These are phyloP conservation scores for Teinopalpus imperialis DNA, from an alignment of 2,888 invertebrate genomes.

Conservation along the genomic window DNA sequence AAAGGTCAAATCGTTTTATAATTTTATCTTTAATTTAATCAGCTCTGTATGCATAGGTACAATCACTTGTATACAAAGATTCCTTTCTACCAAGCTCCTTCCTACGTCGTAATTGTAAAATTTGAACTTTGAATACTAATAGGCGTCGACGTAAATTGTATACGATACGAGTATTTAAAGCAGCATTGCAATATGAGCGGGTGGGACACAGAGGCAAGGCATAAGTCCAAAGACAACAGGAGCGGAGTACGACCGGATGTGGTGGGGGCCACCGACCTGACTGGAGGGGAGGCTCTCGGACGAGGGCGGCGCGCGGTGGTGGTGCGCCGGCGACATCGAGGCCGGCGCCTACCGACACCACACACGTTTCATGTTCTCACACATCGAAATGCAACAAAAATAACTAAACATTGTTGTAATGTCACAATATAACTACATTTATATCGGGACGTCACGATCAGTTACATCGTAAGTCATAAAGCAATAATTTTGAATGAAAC, in stretches of 20 bases:
- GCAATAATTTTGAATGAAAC: too few species aligned
- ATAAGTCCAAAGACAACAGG: neutral
- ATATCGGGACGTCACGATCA: too few species aligned
- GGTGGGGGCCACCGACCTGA: conserved; percentile 83
- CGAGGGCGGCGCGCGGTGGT: conserved; percentile 84
- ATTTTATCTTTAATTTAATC: too few species aligned
- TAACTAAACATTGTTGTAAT: too few species aligned
- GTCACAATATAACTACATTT: too few species aligned
- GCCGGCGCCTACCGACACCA: conserved; percentile 88
- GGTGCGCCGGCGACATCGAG: conserved; percentile 94
- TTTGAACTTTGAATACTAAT: too few species aligned
- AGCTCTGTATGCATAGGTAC: too few species aligned
- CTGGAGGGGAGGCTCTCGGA: conserved; percentile 91
- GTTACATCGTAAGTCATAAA: too few species aligned
- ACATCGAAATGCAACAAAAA: conserved; percentile 14
- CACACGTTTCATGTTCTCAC: conserved; percentile 19
- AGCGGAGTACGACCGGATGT: neutral
- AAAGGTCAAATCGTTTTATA: too few species aligned
- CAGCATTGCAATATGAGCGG: conserved; percentile 6
- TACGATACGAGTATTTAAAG: conserved; percentile 3
- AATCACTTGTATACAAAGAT: too few species aligned
- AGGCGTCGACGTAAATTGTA: conserved; percentile 12
- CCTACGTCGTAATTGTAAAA: too few species aligned
- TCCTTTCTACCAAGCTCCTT: too few species aligned
- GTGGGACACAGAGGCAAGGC: conserved; percentile 1